Conservation (phyloP, 2,113 vertebrate species). For the Chlorocebus sabaeus region DNA sequence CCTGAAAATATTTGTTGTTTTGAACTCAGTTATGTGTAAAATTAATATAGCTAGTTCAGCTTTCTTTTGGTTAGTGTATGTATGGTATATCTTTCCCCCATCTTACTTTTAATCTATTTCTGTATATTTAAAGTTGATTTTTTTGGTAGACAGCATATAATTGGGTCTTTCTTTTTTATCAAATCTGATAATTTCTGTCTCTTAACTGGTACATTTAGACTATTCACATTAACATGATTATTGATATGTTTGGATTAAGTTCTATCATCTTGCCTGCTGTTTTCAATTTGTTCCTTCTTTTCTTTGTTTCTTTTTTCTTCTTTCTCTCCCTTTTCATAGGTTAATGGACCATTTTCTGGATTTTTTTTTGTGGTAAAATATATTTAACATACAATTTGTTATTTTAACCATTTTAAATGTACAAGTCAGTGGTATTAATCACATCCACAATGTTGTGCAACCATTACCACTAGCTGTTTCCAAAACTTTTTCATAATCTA, state of each 20-base stretch:
- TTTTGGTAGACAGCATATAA: not conserved
- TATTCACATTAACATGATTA: not conserved
- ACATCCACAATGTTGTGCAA: not conserved
- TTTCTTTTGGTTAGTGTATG: not conserved
- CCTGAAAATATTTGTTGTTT: not conserved
- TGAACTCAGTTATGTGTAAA: not conserved
- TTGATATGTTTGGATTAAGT: not conserved
- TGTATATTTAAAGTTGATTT: not conserved
- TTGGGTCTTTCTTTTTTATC: not conserved
- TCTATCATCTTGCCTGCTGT: not conserved
- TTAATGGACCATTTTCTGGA: not conserved
- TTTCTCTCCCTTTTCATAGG: not conserved
- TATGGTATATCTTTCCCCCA: not conserved
- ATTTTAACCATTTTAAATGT: not conserved
- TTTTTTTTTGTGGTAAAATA: not conserved
- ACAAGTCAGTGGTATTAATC: not conserved
- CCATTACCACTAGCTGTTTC: not conserved
- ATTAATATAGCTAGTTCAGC: not conserved
- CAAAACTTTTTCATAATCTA: not conserved
- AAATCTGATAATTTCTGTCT: not conserved
- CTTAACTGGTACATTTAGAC: not conserved
- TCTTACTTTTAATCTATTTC: not conserved
- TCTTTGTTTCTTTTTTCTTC: not conserved
- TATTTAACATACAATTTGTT: not conserved
- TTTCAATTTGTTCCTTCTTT: not conserved